A percentile compares a stretch with the other conserved stretches of the same genome.
phyloP scores from a whole-genome alignment of 2,888 invertebrate genomes.

The Leucophenga montana region DNA sequence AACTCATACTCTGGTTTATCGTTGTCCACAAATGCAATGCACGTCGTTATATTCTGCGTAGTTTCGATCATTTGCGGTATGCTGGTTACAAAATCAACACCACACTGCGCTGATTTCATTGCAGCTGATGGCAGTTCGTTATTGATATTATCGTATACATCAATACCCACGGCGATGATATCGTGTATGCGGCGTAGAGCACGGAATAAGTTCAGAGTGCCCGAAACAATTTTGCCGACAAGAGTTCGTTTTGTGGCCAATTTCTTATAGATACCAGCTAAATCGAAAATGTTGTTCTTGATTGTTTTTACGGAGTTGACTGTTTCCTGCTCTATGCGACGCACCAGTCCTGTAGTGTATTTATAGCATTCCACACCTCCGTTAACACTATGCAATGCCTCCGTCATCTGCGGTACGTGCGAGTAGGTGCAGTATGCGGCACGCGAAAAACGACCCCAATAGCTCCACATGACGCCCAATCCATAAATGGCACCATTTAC shows the following conservation, averaged over 20 bases:
- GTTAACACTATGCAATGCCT: slow-evolving; percentile 56
- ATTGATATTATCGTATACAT: slow-evolving; percentile 50
- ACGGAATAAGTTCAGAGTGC: slow-evolving; percentile 56
- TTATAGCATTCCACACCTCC: slow-evolving; percentile 61
- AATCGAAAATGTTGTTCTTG: slow-evolving; percentile 48
- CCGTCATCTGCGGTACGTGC: slow-evolving; percentile 58
- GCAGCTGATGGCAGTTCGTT: slow-evolving; percentile 56
- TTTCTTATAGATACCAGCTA: slow-evolving; percentile 63
- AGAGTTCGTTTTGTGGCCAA: slow-evolving; percentile 57
- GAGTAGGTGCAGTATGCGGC: slow-evolving; percentile 66
- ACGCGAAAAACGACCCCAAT: slow-evolving; percentile 48
- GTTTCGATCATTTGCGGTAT: slow-evolving; percentile 61
- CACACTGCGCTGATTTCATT: slow-evolving; percentile 45
- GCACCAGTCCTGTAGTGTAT: slow-evolving; percentile 52
- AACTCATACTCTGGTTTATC: slow-evolving; percentile 55
- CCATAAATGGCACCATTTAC: slow-evolving; percentile 50
- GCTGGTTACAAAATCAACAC: slow-evolving; percentile 46
- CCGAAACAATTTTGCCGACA: slow-evolving; percentile 60
- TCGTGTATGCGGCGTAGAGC: slow-evolving; percentile 52
- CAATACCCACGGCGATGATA: slow-evolving; percentile 53
- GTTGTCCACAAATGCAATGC: slow-evolving; percentile 53
- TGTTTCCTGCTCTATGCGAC: slow-evolving; percentile 56
- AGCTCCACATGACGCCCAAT: slow-evolving; percentile 47
- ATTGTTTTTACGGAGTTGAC: slow-evolving; percentile 57
- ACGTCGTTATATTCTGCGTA: slow-evolving; percentile 55